Base-by-base conservation (phyloP, 2,113 vertebrate species). In the Toxotes jaculatrix region DNA sequence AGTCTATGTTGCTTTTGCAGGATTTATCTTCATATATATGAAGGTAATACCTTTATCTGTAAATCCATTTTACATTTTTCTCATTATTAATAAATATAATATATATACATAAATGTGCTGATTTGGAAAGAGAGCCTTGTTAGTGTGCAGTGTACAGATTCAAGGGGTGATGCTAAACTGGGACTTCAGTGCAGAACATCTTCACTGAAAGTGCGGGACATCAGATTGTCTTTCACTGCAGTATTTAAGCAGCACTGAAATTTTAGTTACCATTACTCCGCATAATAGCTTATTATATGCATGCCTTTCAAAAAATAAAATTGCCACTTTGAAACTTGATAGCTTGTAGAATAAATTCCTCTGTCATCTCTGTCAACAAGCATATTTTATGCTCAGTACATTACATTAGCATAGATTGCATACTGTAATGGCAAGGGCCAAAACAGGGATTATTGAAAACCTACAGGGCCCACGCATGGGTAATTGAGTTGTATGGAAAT, bases 401-500 rank as follows among this genome's bases (percentile, higher is more conserved):
- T 67, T 42, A 38, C 49, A 75, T 78, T 80, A 76, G 62, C 79
- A 82, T 82, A 82, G 55, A 59, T 36, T 70, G 45, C 67, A 65
- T 70, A 36, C 42, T 38, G 57, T 49, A n/a, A 36, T 70, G 61
- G 40, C 42, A 23, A 47, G 65, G 69, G 65, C 61, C 80, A 68
- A 71, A 83, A 66, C 74, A 77, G 70, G 51, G 73, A 82, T 77
- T 27, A 62, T 65, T 67, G 59, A 73, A 74, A 66, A 77, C n/a
- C 71, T 73, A 82, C 83, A 78, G 61, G 55, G 64, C 61, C 81
- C 79, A 73, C 53, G 45, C 75, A 51, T 45, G 59, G 42, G 62
- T 82, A 65, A 74, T 86, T 85, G 64, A 60, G 77, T 67, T 81
- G 47, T 70, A 57, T 80, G 81, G 56, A 77, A 68, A 72, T 84